phyloP scores from a whole-genome alignment of 23 tunicate genomes.

The Ciona savignyi region DNA sequence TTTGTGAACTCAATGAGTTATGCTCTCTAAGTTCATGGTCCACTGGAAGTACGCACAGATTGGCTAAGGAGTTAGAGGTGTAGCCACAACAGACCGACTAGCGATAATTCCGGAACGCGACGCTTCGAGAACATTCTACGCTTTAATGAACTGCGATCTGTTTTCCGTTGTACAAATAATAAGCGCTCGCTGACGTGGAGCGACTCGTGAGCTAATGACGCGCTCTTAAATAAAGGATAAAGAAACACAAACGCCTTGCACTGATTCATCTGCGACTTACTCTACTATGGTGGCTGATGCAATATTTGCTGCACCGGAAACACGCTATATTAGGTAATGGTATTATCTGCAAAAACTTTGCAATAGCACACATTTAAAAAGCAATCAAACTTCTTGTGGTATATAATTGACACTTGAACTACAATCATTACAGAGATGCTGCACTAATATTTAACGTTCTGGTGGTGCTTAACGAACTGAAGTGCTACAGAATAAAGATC shows the following conservation, averaged over 20 bases:
- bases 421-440: no score
- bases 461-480: no score
- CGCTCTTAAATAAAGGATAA: not conserved
- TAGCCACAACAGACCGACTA: no score
- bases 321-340: not conserved
- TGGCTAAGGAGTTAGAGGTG: not conserved
- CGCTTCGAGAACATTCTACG: no score
- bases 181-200: not conserved
- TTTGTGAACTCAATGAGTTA: not conserved
- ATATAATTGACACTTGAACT: no score
- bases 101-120: no score
- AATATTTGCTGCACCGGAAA: not conserved
- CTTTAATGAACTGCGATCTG: no score
- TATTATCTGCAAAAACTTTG: not conserved
- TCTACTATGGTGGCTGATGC: not conserved
- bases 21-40: not conserved
- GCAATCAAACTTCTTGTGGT: not conserved
- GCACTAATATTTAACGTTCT: not conserved
- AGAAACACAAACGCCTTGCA: not conserved
- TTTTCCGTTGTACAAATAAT: no score
- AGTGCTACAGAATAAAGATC: no score
- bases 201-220: conserved; percentile 1
- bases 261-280: not conserved
- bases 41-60: not conserved
- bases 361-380: not conserved